These are phyloP conservation scores for Phrynocephalus guinanensis DNA, from an alignment of 2,797 vertebrate genomes.

Conservation along the genomic window DNA sequence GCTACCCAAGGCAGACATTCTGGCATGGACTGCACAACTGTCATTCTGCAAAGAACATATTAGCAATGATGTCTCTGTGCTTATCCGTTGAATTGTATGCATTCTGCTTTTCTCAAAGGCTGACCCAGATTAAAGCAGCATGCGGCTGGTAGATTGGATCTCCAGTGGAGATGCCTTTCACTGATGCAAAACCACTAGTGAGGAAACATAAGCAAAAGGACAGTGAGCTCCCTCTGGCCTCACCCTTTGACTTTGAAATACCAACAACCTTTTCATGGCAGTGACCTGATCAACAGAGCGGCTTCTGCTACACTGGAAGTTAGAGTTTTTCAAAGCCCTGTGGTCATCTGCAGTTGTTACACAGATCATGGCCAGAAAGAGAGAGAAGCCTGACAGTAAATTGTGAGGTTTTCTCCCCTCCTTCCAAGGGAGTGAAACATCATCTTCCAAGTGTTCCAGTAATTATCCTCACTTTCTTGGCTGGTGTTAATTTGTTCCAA, in stretches of 20 bases:
- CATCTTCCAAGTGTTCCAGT: constrained; percentile 63
- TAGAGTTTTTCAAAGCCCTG: constrained; percentile 27
- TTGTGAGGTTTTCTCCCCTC: constrained; percentile 48
- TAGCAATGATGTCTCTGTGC: constrained; percentile 58
- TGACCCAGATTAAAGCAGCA: constrained; percentile 74
- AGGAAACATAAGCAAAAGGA: constrained; percentile 77
- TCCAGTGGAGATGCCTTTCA: constrained; percentile 77
- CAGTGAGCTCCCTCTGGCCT: constrained; percentile 50
- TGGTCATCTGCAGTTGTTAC: constrained; percentile 25
- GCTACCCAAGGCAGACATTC: constrained; percentile 73
- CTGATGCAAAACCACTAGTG: constrained; percentile 76
- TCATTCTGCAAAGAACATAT: constrained; percentile 63
- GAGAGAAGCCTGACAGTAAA: constrained; percentile 47
- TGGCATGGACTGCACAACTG: constrained; percentile 67
- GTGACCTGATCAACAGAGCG: constrained; percentile 24
- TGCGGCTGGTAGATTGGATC: constrained; percentile 72
- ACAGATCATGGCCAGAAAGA: constrained; percentile 31
- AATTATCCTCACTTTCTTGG: constrained; percentile 75
- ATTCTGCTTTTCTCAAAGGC: constrained; percentile 67
- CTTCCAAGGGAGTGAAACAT: constrained; percentile 52
- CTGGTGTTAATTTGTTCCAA: constrained; percentile 76
- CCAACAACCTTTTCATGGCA: constrained; percentile 47
- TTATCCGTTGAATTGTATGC: constrained; percentile 59
- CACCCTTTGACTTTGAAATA: constrained; percentile 57
- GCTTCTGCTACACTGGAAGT: constrained; percentile 26